Base-by-base conservation (phyloP, 2,113 vertebrate genomes). In the Phylloscopus whistleri region DNA sequence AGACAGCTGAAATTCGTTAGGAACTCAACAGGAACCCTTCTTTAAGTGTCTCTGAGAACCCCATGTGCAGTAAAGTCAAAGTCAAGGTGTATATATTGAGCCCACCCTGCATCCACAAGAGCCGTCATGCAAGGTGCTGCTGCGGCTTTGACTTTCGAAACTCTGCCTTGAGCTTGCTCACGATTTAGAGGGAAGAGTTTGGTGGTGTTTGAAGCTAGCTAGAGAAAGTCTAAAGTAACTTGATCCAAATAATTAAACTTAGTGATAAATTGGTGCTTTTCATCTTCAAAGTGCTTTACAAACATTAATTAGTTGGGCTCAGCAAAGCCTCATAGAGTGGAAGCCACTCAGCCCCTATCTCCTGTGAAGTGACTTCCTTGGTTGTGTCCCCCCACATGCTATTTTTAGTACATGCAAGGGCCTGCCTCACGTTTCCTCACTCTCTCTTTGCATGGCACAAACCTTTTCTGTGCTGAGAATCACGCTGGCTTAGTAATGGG, bases 171-270 rank as follows among this genome's bases (percentile, higher is more conserved):
- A 59, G 44, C 35, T 80, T 59, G 17, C 39, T 67, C 9, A 2
- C 2, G 5, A 20, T 49, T 52, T 59, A 46, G 20, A 68, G 28
- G 27, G 24, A 93, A 75, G 60, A 52, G 13, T 35, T 88, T 0
- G 0, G 51, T 51, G 55, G 35, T 39, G 33, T 67, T 80, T 84
- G 85, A 96, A 95, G 83, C 79, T 19, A 91, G 72, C n/a, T 56
- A 78, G n/a, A 1, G 5, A 75, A 94, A 97, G 68, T 35, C 69
- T 93, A 88, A 89, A 93, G 72, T 72, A 93, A 96, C 39, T 28
- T 39, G 56, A 87, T 84, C 81, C 86, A 85, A 93, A 93, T 93
- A 96, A 88, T 95, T 89, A 94, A 95, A 94, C 64, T 63, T 92
- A 41, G 74, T 0, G 2, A 87, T 87, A 83, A 76, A 90, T 82